A percentile compares a stretch with the other conserved stretches of the same genome.
These are phyloP conservation scores for Solenopsis fugax DNA, from an alignment of 1,140 invertebrate species.

Conservation along the genomic window DNA sequence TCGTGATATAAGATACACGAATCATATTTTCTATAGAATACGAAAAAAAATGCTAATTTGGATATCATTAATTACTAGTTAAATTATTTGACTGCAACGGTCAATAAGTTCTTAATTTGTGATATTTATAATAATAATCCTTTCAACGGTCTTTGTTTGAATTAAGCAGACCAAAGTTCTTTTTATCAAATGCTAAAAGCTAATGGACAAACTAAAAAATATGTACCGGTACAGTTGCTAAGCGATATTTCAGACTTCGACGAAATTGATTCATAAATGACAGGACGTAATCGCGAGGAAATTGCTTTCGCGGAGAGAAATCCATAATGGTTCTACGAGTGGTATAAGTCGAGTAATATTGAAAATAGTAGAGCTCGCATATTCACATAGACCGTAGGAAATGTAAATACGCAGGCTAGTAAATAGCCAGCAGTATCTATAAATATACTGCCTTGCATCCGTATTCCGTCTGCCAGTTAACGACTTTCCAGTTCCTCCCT, in stretches of 20 bases:
- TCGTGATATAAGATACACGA: neutral
- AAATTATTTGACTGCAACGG: neutral
- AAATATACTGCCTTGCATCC: conserved; percentile 34
- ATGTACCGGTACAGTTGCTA: neutral
- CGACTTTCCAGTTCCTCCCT: conserved; percentile 49
- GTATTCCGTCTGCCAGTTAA: conserved; percentile 47
- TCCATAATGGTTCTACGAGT: conserved; percentile 3
- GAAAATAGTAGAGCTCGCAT: conserved; percentile 26
- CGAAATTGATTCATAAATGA: conserved; percentile 31
- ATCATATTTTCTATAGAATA: neutral
- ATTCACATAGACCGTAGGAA: conserved; percentile 43
- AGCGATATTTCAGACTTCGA: neutral
- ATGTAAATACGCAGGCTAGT: conserved; percentile 45
- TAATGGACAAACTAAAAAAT: neutral
- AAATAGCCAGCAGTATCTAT: conserved; percentile 35
- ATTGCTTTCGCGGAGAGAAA: conserved; percentile 29
- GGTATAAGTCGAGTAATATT: conserved; percentile 13
- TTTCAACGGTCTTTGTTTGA: neutral
- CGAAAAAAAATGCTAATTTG: neutral
- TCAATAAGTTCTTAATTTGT: neutral
- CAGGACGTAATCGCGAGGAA: neutral
- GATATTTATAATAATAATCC: neutral
- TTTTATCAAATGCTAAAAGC: conserved; percentile 4
- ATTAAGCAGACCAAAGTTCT: neutral
- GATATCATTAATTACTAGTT: neutral